Conservation (phyloP, 2,113 vertebrate genomes). For the Sander vitreus region DNA sequence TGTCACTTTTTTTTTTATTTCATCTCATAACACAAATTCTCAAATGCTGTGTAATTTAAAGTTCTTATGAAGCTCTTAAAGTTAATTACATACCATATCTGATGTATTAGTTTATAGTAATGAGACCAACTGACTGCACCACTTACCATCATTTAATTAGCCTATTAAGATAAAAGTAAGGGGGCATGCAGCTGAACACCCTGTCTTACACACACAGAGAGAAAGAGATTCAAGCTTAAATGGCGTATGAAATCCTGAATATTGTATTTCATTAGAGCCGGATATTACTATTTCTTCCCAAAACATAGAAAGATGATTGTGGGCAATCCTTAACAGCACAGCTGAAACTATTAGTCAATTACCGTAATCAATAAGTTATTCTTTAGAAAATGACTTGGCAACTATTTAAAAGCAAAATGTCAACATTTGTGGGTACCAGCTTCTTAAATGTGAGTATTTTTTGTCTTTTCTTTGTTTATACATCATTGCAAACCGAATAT, state of each 20-base stretch:
- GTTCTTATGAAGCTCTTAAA: constrained; percentile 31
- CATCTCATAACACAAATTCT: constrained; percentile 19
- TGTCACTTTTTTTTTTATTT: constrained; percentile 5
- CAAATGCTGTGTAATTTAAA: constrained; percentile 31
- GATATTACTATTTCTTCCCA: neutral
- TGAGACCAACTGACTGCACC: constrained; percentile 42
- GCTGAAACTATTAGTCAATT: neutral
- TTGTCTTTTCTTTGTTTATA: neutral
- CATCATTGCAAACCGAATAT: neutral
- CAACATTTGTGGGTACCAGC: neutral
- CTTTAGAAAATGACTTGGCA: neutral
- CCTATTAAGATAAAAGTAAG: constrained; percentile 52
- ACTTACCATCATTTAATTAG: constrained; percentile 59
- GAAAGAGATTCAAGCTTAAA: neutral
- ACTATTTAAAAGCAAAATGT: neutral
- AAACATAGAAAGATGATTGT: neutral
- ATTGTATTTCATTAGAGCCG: constrained; percentile 1
- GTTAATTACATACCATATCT: constrained; percentile 47
- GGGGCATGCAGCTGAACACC: constrained; percentile 26
- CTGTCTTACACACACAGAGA: neutral
- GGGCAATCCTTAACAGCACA: neutral
- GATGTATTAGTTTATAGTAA: constrained; percentile 53
- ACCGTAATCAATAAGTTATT: neutral
- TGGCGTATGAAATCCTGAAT: neutral
- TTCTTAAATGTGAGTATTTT: no score